Base-by-base conservation (phyloP, 2,888 invertebrate genomes). In the Mayetiola destructor region DNA sequence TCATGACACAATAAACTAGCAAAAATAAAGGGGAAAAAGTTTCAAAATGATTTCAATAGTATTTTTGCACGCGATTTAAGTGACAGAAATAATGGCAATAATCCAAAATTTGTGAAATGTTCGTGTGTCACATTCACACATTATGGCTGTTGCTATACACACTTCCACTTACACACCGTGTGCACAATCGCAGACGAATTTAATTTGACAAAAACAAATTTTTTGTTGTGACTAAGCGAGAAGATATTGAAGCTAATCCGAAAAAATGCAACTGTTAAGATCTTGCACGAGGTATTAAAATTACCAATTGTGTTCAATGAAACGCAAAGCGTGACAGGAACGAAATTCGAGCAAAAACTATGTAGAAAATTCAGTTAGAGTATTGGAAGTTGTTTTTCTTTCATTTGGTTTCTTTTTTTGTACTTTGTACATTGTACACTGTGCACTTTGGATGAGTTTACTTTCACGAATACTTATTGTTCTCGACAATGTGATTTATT, bases 401-500 rank as follows among this genome's bases (percentile, higher is more conserved):
- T 48, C 48, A 9, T 27, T 27, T 48, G 48, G 27, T 27, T n/a
- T 48, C 14, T 23, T 27, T 48, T 48, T 32, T 32, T 48, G 23
- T 48, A 48, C 27, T 48, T n/a, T n/a, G n/a, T n/a, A n/a, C n/a
- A n/a, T n/a, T n/a, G n/a, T n/a, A n/a, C n/a, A n/a, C n/a, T n/a
- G n/a, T n/a, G n/a, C n/a, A 48, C 27, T 48, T 48, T 48, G 48
- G 27, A 48, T 48, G 48, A 27, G 12, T 48, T 48, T 27, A 27
- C 48, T 48, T 48, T 48, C 48, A 48, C 48, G 48, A 27, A 27
- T n/a, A 48, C 48, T n/a, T n/a, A n/a, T n/a, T 23, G 48, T 27
- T 48, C 27, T 48, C n/a, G n/a, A n/a, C n/a, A 27, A 48, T 48
- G 48, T 48, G 48, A 48, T 48, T 48, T 48, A 48, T 48, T 48